phyloP scores from a whole-genome alignment of 2,113 vertebrate species.

The Hypomesus transpacificus region DNA sequence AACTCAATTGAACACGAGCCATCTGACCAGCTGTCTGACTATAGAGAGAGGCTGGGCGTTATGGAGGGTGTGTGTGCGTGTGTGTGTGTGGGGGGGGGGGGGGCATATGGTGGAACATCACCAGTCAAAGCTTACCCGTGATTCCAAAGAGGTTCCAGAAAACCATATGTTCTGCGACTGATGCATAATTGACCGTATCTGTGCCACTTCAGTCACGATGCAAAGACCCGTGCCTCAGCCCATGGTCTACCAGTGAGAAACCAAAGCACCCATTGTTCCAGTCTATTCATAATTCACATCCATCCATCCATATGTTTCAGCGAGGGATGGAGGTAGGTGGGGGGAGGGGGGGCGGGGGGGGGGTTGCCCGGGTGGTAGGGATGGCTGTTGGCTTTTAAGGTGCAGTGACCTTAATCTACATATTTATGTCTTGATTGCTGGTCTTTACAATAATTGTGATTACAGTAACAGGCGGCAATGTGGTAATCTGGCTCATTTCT shows the following conservation, averaged over 20 bases:
- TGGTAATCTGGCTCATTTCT: no score
- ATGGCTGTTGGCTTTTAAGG: background rate
- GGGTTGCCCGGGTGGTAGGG: no score
- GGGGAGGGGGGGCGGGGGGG: background rate
- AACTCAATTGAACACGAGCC: conserved; percentile 63
- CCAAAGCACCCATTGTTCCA: background rate
- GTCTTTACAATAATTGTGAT: no score
- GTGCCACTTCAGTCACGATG: conserved; percentile 35
- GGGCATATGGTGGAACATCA: conserved; percentile 68
- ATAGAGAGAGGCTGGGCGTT: conserved; percentile 33
- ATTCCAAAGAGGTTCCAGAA: conserved; percentile 68
- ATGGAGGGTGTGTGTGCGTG: conserved; percentile 59
- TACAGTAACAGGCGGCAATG: conserved; percentile 37
- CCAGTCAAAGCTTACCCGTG: conserved; percentile 66
- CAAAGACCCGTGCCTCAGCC: conserved; percentile 31
- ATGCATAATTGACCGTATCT: conserved; percentile 59
- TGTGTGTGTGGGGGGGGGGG: conserved; percentile 51
- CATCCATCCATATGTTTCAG: conserved; percentile 49
- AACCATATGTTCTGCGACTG: conserved; percentile 50
- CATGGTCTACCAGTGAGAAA: background rate
- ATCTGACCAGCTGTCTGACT: conserved; percentile 69
- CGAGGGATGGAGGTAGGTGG: conserved; percentile 32
- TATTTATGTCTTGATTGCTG: background rate
- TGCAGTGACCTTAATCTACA: conserved; percentile 9
- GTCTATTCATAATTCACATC: conserved; percentile 22